These are phyloP conservation scores for Lasioglossum baleicum DNA, from an alignment of 1,140 invertebrate genomes.

Conservation along the genomic window DNA sequence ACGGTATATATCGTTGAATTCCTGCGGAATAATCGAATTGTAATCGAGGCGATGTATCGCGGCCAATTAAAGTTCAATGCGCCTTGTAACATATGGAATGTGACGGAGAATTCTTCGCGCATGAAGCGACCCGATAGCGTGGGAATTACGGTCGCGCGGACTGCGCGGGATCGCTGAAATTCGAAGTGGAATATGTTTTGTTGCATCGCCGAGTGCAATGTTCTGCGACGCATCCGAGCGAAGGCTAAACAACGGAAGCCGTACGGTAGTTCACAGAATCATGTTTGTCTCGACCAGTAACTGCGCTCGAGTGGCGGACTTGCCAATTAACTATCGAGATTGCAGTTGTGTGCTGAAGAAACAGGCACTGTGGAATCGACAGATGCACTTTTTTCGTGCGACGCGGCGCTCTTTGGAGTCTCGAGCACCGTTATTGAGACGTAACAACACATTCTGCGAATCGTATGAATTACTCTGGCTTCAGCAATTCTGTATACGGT, in stretches of 20 bases:
- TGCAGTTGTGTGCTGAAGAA: neutral
- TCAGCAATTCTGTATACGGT: no score
- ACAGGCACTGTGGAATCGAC: neutral
- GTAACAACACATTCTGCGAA: neutral
- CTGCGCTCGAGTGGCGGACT: neutral
- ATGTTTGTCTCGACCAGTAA: neutral
- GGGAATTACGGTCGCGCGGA: neutral
- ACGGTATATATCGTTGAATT: constrained; percentile 13
- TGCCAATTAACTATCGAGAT: constrained; percentile 12
- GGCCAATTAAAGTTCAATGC: constrained; percentile 24
- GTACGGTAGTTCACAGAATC: neutral
- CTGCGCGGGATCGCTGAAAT: neutral
- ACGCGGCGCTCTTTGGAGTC: neutral
- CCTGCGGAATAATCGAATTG: constrained; percentile 25
- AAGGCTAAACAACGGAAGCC: neutral
- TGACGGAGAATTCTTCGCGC: neutral
- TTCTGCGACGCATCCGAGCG: neutral
- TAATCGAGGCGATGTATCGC: constrained; percentile 20
- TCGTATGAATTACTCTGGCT: no score
- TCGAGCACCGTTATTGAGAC: neutral
- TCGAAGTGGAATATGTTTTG: neutral
- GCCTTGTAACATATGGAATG: neutral
- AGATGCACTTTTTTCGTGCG: neutral
- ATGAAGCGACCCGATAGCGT: neutral
- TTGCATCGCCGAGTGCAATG: neutral